A percentile compares a stretch with the other conserved stretches of the same genome.
These are phyloP conservation scores for Brachionus rubens DNA, from an alignment of 1,140 invertebrate genomes.

Conservation along the genomic window DNA sequence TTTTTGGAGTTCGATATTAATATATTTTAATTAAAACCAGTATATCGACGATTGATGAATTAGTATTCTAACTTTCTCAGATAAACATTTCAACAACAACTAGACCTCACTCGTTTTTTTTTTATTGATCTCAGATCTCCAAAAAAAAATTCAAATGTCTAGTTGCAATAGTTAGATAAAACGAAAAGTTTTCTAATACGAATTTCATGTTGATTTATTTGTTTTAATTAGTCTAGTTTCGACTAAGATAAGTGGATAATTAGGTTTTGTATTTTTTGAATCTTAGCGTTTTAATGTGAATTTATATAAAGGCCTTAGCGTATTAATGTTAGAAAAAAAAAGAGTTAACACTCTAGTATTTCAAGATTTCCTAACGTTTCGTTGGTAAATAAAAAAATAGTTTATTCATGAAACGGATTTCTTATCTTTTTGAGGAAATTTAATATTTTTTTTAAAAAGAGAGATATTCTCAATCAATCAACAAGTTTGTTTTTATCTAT, in stretches of 20 bases:
- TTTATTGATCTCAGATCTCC: conserved; percentile 36
- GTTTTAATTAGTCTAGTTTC: conserved; percentile 32
- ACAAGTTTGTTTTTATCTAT: not conserved
- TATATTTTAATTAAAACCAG: conserved; percentile 35
- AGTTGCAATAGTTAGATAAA: conserved; percentile 39
- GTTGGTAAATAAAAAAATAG: conserved; percentile 23
- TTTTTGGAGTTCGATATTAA: not conserved
- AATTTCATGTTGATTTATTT: conserved; percentile 38
- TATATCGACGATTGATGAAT: conserved; percentile 36
- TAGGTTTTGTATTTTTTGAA: conserved; percentile 14
- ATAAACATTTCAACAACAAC: conserved; percentile 27
- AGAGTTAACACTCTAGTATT: conserved; percentile 17
- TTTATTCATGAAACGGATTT: not conserved
- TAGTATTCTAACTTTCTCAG: not conserved
- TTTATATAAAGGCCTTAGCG: conserved; percentile 3
- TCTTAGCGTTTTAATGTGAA: conserved; percentile 34
- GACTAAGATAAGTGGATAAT: conserved; percentile 36
- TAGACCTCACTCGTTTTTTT: not conserved
- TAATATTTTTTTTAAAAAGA: not conserved
- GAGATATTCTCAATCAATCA: conserved; percentile 1
- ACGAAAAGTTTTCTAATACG: conserved; percentile 2
- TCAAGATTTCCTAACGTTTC: not conserved
- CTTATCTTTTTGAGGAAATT: conserved; percentile 6
- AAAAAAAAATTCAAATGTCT: conserved; percentile 43
- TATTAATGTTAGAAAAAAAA: conserved; percentile 16